These are phyloP conservation scores for Acanthopagrus latus DNA, from an alignment of 2,797 vertebrate species.

Conservation along the genomic window DNA sequence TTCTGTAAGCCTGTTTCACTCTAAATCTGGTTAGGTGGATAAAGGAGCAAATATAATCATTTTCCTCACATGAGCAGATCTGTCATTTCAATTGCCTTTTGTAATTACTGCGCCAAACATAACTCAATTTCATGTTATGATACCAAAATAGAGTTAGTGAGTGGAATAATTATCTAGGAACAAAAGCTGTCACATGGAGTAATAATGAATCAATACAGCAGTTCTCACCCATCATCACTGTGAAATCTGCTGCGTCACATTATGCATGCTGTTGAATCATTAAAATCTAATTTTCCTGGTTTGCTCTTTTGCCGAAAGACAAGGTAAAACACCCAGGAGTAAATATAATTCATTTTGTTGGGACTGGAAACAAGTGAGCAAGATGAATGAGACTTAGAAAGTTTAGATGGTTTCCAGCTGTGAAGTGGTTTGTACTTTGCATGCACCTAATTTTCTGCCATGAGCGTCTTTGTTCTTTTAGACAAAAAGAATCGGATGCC, in stretches of 20 bases:
- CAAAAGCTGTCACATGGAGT: slow-evolving; percentile 21
- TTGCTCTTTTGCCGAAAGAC: slow-evolving; percentile 28
- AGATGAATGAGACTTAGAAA: slow-evolving; percentile 41
- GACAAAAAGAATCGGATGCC: no score
- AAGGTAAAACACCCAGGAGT: slow-evolving; percentile 36
- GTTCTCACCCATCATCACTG: slow-evolving; percentile 10
- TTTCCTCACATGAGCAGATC: slow-evolving; percentile 28
- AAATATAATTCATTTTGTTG: slow-evolving; percentile 33
- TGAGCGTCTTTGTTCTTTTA: slow-evolving; percentile 3
- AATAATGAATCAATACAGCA: slow-evolving; percentile 14
- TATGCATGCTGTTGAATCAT: slow-evolving; percentile 44
- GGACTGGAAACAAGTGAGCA: slow-evolving; percentile 14
- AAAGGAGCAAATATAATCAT: slow-evolving; percentile 17
- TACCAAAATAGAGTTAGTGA: neutral
- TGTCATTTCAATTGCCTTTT: slow-evolving; percentile 20
- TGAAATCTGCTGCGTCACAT: slow-evolving; percentile 22
- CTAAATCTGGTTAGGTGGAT: neutral
- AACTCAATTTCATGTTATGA: slow-evolving; percentile 9
- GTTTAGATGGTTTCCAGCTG: slow-evolving; percentile 42
- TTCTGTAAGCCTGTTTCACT: neutral
- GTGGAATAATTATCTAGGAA: slow-evolving; percentile 1
- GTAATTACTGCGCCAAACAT: slow-evolving; percentile 23
- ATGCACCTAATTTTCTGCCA: neutral
- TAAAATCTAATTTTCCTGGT: slow-evolving; percentile 52
- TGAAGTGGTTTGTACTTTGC: slow-evolving; percentile 37